phyloP scores from a whole-genome alignment of 2,797 vertebrate species.

The Sparidentex hasta region DNA sequence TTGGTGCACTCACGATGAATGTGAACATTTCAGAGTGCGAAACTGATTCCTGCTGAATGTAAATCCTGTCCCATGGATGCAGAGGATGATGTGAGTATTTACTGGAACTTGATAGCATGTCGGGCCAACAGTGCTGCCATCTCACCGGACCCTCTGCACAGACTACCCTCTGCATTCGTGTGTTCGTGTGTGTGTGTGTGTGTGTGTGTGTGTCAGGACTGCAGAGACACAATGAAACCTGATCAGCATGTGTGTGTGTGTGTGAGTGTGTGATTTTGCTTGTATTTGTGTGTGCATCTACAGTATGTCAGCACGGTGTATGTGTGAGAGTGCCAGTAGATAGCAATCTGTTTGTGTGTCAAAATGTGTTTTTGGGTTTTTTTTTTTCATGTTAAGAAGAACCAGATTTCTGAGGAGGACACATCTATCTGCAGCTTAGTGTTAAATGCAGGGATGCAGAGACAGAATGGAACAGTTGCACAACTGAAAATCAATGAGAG shows the following conservation, averaged over 20 bases:
- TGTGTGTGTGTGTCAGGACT: constrained; percentile 8
- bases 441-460: constrained; percentile 16
- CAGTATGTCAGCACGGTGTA: constrained; percentile 24
- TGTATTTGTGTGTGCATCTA: constrained; percentile 30
- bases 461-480: constrained; percentile 38
- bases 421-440: constrained; percentile 22
- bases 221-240: constrained; percentile 50
- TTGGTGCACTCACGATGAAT: background rate
- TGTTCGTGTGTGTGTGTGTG: constrained; percentile 6
- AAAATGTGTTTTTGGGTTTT: background rate
- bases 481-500: constrained; percentile 60
- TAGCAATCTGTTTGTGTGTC: background rate
- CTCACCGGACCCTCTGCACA: constrained; percentile 43
- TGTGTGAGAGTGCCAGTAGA: background rate
- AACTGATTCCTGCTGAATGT: constrained; percentile 18
- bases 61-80: background rate
- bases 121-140: constrained; percentile 53
- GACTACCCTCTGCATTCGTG: constrained; percentile 10
- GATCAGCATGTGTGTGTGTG: constrained; percentile 33
- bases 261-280: constrained; percentile 1
- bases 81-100: constrained; percentile 41
- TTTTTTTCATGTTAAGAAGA: constrained; percentile 12
- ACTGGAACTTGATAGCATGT: constrained; percentile 55
- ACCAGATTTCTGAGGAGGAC: constrained; percentile 27
- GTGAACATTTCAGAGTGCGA: background rate